These are phyloP conservation scores for Drosophila cyrtoloma DNA, from an alignment of 2,888 invertebrate genomes.

Conservation along the genomic window DNA sequence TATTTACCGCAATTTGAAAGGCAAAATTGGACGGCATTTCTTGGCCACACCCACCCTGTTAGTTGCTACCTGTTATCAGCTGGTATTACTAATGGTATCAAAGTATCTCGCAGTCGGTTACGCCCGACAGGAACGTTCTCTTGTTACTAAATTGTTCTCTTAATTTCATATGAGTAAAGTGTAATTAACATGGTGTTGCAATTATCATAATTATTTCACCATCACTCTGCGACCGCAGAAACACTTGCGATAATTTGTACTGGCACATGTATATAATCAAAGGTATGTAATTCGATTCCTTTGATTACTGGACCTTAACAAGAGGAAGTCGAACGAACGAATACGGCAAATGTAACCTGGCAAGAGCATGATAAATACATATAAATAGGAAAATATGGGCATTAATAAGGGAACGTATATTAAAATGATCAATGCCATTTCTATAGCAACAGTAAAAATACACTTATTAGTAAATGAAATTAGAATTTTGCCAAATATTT, in stretches of 20 bases:
- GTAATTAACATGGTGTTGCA: background rate
- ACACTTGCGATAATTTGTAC: background rate
- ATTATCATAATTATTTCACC: conserved; percentile 1
- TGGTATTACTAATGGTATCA: too few species aligned
- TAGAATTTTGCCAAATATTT: background rate
- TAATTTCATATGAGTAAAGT: background rate
- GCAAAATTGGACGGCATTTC: background rate
- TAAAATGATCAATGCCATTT: background rate
- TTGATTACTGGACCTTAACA: conserved; percentile 27
- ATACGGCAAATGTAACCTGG: background rate
- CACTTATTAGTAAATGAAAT: background rate
- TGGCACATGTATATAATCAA: background rate
- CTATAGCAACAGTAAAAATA: background rate
- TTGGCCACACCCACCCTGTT: background rate
- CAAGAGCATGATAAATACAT: too few species aligned
- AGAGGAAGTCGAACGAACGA: background rate
- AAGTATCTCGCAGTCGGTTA: too few species aligned
- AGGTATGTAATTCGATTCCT: conserved; percentile 1
- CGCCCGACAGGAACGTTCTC: background rate
- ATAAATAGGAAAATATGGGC: background rate
- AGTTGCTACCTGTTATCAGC: too few species aligned
- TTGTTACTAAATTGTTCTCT: background rate
- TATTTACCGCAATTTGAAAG: background rate
- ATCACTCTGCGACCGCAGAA: background rate
- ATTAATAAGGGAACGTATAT: background rate